Evolutionary conservation across 2,113 vertebrate species (phyloP).

Genomic region (Psittacara wagleri): DNA sequence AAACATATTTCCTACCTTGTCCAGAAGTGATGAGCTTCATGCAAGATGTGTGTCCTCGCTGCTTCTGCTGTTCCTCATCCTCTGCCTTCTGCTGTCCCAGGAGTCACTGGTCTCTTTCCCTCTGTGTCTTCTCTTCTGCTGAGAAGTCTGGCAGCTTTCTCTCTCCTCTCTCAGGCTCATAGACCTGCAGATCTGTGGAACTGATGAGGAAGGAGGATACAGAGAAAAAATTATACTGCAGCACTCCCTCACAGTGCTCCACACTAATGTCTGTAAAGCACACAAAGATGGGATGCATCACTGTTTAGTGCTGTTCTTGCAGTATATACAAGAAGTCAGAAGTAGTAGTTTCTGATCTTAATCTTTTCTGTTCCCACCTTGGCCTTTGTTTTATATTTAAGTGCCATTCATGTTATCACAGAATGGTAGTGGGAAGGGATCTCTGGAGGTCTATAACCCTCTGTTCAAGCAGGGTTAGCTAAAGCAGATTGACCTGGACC

Average conservation of each 20-base stretch:
- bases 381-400: not conserved
- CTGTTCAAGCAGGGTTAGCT: not conserved
- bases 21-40: not conserved
- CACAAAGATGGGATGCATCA: not conserved
- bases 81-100: not conserved
- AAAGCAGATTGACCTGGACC: not conserved
- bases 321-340: not conserved
- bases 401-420: not conserved
- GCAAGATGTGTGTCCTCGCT: not conserved
- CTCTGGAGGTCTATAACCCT: not conserved
- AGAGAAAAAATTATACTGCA: not conserved
- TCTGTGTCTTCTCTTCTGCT: not conserved
- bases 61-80: not conserved
- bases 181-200: not conserved
- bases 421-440: not conserved
- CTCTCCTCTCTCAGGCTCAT: not conserved
- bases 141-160: fast-evolving
- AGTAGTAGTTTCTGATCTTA: not conserved
- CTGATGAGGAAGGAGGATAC: not conserved
- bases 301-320: not conserved
- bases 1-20: not conserved
- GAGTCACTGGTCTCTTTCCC: not conserved
- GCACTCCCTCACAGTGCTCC: not conserved
- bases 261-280: not conserved
- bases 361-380: not conserved